A percentile compares a stretch with the other conserved stretches of the same genome.
phyloP scores from a whole-genome alignment of 2,113 vertebrate genomes.

The Ellobius talpinus region DNA sequence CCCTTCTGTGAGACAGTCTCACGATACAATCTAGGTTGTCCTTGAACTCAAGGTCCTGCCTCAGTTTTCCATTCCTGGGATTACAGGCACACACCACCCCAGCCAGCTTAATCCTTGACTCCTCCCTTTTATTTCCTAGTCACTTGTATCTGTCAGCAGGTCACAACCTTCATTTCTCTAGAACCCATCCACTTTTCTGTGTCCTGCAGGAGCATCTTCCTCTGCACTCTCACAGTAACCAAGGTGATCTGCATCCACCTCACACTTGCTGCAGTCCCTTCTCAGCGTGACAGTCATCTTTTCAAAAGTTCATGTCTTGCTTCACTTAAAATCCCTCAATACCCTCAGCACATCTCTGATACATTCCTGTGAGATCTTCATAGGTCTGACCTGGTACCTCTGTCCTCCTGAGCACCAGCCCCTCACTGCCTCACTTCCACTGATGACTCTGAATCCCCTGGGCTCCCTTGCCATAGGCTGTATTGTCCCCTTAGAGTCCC shows the following conservation, averaged over 20 bases:
- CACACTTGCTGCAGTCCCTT: background rate
- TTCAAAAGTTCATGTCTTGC: background rate
- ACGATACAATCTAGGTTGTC: background rate
- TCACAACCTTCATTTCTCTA: background rate
- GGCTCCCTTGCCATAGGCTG: background rate
- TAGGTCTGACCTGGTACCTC: no score
- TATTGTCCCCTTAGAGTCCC: background rate
- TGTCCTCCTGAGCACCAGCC: background rate
- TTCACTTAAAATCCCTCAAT: background rate
- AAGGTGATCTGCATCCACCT: no score
- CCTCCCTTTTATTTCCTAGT: background rate
- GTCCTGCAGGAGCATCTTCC: accelerated
- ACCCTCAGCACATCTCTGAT: background rate
- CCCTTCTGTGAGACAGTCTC: background rate
- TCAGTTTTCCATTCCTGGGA: background rate
- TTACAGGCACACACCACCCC: background rate
- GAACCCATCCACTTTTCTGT: background rate
- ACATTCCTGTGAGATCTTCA: background rate
- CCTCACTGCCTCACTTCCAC: background rate
- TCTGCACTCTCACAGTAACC: accelerated
- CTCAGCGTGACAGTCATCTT: background rate
- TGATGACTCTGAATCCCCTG: background rate
- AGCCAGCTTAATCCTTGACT: background rate
- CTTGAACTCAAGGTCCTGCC: background rate
- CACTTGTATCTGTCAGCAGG: background rate